Evolutionary conservation across 2,888 invertebrate genomes (phyloP), one percentile per base, ranked within the genome.

Genomic region (Leistus spinibarbis): DNA sequence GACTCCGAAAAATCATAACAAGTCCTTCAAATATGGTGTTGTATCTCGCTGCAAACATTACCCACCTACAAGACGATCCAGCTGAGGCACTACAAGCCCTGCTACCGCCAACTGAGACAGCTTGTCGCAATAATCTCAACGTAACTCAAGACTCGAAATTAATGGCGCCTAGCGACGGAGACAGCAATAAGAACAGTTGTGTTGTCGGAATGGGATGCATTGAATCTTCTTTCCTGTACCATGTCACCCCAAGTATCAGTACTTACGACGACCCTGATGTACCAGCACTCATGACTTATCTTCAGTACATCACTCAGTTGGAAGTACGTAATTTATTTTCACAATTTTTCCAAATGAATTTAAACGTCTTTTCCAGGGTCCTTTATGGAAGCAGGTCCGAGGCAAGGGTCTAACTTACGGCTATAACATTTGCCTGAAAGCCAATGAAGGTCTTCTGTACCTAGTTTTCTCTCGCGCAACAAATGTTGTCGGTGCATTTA

Each of bases 351-450:
- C 10, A 27, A n/a, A 27, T 53, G 5, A 22, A 19, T 19, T 53
- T n/a, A 54, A 16, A 20, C 3, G 1, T 60, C 1, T 69, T 66
- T 80, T 80, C n/a, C 84, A 93, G 92, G 96, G 96, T 68, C 95
- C 96, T 23, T 91, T 96, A 91, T 96, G 95, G 95, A 90, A 91
- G 69, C 90, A 93, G 83, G 93, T 97, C 78, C 89, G 97, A 79
- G 97, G 97, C 54, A 91, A 92, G 81, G 97, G 97, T 0, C 89
- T 95, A 69, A 91, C 96, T 0, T 97, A 97, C 85, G 89, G 91
- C 69, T 96, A 93, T 86, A 88, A 88, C 79, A 89, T 94, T 80
- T 86, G 87, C 70, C 84, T 91, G 23, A 87, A 89, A 78, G 89
- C 88, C 3, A 88, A 91, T 82, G 92, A 93, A 85, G 94, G 93